Conservation (phyloP, 2,888 invertebrate species). For the Tholera decimalis region DNA sequence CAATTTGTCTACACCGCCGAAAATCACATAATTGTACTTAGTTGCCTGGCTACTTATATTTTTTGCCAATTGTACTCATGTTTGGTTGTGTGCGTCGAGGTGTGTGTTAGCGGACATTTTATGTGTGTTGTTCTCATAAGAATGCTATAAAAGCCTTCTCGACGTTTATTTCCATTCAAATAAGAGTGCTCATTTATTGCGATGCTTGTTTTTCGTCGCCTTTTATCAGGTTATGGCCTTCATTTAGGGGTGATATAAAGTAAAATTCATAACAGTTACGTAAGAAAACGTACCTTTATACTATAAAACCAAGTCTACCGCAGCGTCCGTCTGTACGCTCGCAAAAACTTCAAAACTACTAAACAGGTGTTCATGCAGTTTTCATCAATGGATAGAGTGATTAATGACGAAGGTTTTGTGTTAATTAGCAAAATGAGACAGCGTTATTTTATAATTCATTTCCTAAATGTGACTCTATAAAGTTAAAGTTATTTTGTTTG, state of each 20-base stretch:
- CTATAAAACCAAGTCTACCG: too few species aligned
- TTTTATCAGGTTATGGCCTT: constrained; percentile 8
- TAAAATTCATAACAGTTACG: neutral
- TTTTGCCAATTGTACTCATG: constrained; percentile 14
- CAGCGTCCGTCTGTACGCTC: too few species aligned
- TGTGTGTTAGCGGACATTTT: constrained; percentile 20
- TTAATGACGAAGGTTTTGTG: too few species aligned
- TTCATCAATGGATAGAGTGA: too few species aligned
- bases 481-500: too few species aligned
- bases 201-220: constrained; percentile 32
- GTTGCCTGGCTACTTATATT: neutral
- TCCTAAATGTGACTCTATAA: too few species aligned
- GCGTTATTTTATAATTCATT: too few species aligned
- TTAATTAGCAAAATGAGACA: too few species aligned
- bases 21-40: neutral
- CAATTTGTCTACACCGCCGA: too few species aligned
- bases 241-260: neutral
- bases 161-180: constrained; percentile 50
- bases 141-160: constrained; percentile 39
- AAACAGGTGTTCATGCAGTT: too few species aligned
- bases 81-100: constrained; percentile 2
- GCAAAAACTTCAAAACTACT: too few species aligned
- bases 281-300: neutral
- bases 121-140: constrained; percentile 39
- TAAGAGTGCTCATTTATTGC: constrained; percentile 48